These are phyloP conservation scores for Ploceus nigricollis DNA, from an alignment of 2,113 vertebrate genomes.

Conservation along the genomic window DNA sequence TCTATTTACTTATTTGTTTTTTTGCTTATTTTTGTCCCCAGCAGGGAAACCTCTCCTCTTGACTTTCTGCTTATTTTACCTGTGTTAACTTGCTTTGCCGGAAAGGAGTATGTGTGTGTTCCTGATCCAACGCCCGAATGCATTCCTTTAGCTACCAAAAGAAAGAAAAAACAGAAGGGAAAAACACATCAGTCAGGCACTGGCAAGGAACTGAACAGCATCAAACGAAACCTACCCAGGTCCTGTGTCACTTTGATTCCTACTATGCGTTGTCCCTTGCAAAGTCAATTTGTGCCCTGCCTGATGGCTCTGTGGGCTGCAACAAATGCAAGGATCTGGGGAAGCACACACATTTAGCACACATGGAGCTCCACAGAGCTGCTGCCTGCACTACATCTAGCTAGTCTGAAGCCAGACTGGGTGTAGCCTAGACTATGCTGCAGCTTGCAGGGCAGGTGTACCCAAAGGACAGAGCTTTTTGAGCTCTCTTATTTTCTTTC, in stretches of 20 bases:
- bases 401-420: neutral
- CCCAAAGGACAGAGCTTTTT: neutral
- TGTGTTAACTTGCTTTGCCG: slow-evolving; percentile 93
- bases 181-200: neutral
- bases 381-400: neutral
- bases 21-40: neutral
- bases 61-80: slow-evolving; percentile 63
- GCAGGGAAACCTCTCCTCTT: neutral
- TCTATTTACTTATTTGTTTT: too few relatives aligned
- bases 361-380: neutral
- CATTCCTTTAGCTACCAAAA: slow-evolving; percentile 88
- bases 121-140: slow-evolving; percentile 88
- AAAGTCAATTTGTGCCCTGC: neutral
- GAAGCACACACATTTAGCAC: neutral
- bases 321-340: neutral
- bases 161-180: neutral
- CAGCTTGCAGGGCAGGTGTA: neutral
- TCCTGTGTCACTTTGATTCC: neutral
- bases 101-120: slow-evolving; percentile 87
- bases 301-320: neutral
- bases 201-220: neutral
- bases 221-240: neutral
- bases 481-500: neutral
- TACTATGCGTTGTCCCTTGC: neutral
- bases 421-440: neutral